A percentile compares a stretch with the other conserved stretches of the same genome.
These are phyloP conservation scores for Drosophila pachea DNA, from an alignment of 1,140 invertebrate species.

Conservation along the genomic window DNA sequence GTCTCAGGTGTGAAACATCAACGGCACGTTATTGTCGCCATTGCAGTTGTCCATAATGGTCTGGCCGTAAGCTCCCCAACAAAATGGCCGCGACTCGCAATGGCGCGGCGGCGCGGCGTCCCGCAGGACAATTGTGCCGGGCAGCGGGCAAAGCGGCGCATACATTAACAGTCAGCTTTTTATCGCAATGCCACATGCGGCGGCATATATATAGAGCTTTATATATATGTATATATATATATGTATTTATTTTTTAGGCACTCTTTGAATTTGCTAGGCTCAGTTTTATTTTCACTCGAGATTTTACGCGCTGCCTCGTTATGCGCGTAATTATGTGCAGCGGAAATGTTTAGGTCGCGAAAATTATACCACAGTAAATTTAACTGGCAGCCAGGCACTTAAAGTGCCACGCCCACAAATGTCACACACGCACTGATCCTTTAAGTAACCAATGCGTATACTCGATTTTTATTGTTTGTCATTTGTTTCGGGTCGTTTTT, in stretches of 20 bases:
- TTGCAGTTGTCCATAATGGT: slow-evolving; percentile 74
- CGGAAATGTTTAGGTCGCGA: slow-evolving; percentile 52
- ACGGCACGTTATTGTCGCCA: slow-evolving; percentile 68
- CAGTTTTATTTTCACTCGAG: slow-evolving; percentile 34
- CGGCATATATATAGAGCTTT: slow-evolving; percentile 17
- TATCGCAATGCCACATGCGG: slow-evolving; percentile 41
- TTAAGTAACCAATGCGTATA: slow-evolving; percentile 71
- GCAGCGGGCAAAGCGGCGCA: slow-evolving; percentile 4
- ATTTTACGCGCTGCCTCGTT: slow-evolving; percentile 36
- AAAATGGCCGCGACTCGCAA: slow-evolving; percentile 19
- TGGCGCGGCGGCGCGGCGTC: slow-evolving; percentile 5
- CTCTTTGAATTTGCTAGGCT: slow-evolving; percentile 32
- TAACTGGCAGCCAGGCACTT: slow-evolving; percentile 46
- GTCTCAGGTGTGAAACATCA: slow-evolving; percentile 75
- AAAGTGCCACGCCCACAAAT: slow-evolving; percentile 35
- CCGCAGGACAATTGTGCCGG: slow-evolving; percentile 64
- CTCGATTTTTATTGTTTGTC: slow-evolving; percentile 75
- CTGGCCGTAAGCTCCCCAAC: slow-evolving; percentile 55
- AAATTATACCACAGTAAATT: slow-evolving; percentile 68
- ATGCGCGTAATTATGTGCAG: slow-evolving; percentile 55
- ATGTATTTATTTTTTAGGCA: slow-evolving; percentile 10
- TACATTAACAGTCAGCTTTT: slow-evolving; percentile 66
- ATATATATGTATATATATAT: slow-evolving; percentile 8
- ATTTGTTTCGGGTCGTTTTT: slow-evolving; percentile 44
- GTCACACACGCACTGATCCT: slow-evolving; percentile 51